Evolutionary conservation across 1,140 invertebrate species (phyloP), one percentile per base, ranked within the genome.

Genomic region (Rhopalosiphum maidis): DNA sequence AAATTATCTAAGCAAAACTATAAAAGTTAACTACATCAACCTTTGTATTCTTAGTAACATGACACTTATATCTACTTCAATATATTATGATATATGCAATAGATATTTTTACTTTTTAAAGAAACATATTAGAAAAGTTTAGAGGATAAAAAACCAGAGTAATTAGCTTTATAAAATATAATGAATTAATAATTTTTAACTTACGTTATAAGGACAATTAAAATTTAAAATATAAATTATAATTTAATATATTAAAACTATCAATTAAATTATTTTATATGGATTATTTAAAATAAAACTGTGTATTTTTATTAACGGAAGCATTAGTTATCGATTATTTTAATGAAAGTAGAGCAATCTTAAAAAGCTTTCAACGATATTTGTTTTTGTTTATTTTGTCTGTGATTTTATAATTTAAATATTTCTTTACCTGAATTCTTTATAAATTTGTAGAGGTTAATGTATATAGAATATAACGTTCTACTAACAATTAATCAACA

Each of bases 401-500:
- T 23, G 83, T 35, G 83, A 85, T 85, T 68, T 54, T 51, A 54
- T 46, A 54, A 55, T 37, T 89, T 35, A 37, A 35, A 54, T 54
- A 35, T 54, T 88, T 35, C 60, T 87, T 46, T 87, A 87, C 87
- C 46, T 89, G n/a, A 23, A 90, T 55, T 90, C 87, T 89, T 54
- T 54, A 51, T 23, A 54, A 89, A 43, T 60, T 60, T n/a, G 37
- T 60, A 37, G 15, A 55, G 22, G 37, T 90, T 43, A 60, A 35
- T 88, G 30, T 88, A 35, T 51, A 48, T 88, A 88, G 25, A 22
- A n/a, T 88, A 88, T 46, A 51, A 89, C 51, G 51, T 55, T 37
- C 48, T 55, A 35, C 35, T 55, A 54, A 90, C 89, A 90, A 90
- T 90, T 90, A 90, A 90, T 90, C 89, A 90, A 90, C 51, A 90